Evolutionary conservation across 2,113 vertebrate species (phyloP).

Genomic region (Dolichotis patagonum): DNA sequence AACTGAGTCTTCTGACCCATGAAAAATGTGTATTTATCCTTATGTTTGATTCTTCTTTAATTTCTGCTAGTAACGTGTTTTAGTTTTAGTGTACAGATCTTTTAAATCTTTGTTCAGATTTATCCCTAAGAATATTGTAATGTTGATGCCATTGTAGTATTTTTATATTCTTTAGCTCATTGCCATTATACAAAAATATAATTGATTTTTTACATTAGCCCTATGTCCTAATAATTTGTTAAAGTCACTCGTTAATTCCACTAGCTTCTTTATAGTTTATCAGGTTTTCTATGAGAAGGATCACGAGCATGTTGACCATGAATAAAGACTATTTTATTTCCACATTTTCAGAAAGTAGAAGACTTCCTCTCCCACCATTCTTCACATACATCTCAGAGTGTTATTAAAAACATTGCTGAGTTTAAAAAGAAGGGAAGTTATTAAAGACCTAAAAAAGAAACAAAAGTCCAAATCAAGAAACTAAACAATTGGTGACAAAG

Average conservation of each 20-base stretch:
- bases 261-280: neutral
- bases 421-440: slow-evolving; percentile 31
- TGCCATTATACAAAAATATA: neutral
- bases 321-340: slow-evolving; percentile 38
- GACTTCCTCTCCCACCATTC: neutral
- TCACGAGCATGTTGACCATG: neutral
- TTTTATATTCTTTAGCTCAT: slow-evolving; percentile 38
- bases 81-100: neutral
- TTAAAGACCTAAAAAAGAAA: neutral
- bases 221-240: neutral
- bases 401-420: slow-evolving; percentile 4
- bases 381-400: neutral
- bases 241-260: neutral
- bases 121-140: neutral
- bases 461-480: neutral
- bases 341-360: neutral
- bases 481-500: neutral
- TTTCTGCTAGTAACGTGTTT: neutral
- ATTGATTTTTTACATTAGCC: neutral
- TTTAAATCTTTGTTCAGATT: neutral
- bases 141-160: neutral
- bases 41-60: slow-evolving; percentile 9
- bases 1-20: neutral
- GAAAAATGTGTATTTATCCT: neutral
- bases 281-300: neutral